Evolutionary conservation across 2,797 vertebrate genomes (phyloP).

Genomic region (Pampus argenteus): DNA sequence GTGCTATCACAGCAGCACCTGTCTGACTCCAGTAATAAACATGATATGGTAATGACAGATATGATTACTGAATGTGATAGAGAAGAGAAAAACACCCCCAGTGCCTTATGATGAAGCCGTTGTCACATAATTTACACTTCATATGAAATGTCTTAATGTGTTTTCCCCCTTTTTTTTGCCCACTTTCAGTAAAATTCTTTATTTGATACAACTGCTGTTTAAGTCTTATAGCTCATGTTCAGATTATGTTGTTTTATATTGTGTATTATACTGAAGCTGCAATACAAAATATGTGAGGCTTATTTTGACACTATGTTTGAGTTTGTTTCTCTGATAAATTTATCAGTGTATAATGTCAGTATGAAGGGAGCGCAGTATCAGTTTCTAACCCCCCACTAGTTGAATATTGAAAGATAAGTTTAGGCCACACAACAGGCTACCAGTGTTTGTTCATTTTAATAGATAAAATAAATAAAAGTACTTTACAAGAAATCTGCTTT

Average conservation of each 20-base stretch:
- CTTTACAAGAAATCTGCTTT: slow-evolving; percentile 72
- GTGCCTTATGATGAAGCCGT: slow-evolving; percentile 50
- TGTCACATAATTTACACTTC: slow-evolving; percentile 26
- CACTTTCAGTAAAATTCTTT: not conserved
- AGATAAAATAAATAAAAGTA: slow-evolving; percentile 83
- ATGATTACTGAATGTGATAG: slow-evolving; percentile 17
- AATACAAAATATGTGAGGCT: slow-evolving; percentile 38
- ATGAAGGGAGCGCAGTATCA: not conserved
- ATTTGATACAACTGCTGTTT: not conserved
- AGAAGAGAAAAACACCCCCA: slow-evolving; percentile 30
- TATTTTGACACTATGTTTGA: not conserved
- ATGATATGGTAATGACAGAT: slow-evolving; percentile 39
- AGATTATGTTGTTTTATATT: slow-evolving; percentile 22
- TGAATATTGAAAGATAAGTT: slow-evolving; percentile 37
- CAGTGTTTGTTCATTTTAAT: slow-evolving; percentile 80
- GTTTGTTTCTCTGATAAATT: slow-evolving; percentile 5
- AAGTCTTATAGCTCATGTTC: not conserved
- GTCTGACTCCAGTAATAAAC: slow-evolving; percentile 38
- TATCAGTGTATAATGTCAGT: not conserved
- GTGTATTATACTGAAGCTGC: slow-evolving; percentile 17
- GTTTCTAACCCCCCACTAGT: not conserved
- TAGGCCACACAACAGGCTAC: slow-evolving; percentile 51
- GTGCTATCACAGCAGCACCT: slow-evolving; percentile 27
- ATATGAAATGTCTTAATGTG: not conserved
- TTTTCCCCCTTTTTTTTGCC: not conserved